phyloP scores from a whole-genome alignment of 2,113 vertebrate species.

The Gymnogyps californianus region DNA sequence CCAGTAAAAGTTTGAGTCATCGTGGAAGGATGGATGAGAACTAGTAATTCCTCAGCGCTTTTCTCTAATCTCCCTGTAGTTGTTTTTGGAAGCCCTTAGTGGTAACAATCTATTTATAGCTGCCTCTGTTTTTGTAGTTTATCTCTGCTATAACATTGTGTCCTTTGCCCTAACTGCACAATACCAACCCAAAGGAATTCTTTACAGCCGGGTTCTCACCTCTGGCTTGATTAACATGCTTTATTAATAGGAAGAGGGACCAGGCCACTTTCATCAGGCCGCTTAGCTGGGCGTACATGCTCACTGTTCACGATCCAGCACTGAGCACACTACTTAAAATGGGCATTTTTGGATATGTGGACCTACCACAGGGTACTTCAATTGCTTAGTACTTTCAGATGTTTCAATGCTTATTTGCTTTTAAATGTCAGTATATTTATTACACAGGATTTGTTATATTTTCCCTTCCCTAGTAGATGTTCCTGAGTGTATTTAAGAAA shows the following conservation, averaged over 20 bases:
- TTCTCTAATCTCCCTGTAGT: neutral
- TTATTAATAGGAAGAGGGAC: neutral
- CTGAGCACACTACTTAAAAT: neutral
- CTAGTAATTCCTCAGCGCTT: neutral
- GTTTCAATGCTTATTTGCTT: neutral
- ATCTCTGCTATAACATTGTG: neutral
- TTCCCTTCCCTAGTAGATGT: neutral
- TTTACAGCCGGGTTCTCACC: neutral
- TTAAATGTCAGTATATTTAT: neutral
- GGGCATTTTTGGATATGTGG: neutral
- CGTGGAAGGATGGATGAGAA: neutral
- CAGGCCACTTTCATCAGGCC: neutral
- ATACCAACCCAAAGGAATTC: neutral
- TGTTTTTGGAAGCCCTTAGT: slow-evolving; percentile 2
- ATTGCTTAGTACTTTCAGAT: neutral
- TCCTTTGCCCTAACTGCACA: neutral
- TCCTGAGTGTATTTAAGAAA: neutral
- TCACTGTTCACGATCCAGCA: neutral
- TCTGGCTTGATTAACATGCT: neutral
- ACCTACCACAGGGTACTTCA: neutral
- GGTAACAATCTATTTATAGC: slow-evolving; percentile 37
- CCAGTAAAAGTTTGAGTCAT: neutral
- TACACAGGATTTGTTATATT: neutral
- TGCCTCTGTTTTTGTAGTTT: neutral
- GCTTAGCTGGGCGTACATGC: rapidly evolving